Evolutionary conservation across 2,888 invertebrate species (phyloP), one percentile per base, ranked within the genome.

Genomic region (Ochropleura plecta): DNA sequence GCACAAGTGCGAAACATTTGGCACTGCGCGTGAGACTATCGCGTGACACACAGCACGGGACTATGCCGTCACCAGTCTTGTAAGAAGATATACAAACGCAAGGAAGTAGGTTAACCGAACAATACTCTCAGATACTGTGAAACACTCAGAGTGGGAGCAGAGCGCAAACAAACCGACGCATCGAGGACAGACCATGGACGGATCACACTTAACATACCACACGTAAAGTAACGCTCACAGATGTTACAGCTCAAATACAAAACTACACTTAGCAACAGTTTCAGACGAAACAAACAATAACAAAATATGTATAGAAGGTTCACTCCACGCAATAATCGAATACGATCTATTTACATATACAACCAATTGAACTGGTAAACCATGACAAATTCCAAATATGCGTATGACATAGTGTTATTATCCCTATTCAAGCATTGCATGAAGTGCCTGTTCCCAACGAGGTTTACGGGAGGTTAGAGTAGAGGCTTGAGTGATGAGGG

Each of bases 121-220:
- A 48, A 49, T 20, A 59, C 20, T 62, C n/a, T 18, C 14, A 46
- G 73, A 63, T 12, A 30, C 49, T 48, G 62, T 40, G 59, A 74
- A 79, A 60, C 48, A 57, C 53, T 73, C 20, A 30, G 57, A 67
- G 57, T 70, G 49, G 53, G 66, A 84, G 68, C 63, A 73, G 73
- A 68, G 63, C 59, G 60, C 59, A 81, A 76, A 84, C 40, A 70
- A 84, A 84, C 72, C 48, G 66, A 65, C 83, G 82, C 83, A 78
- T 76, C 78, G 81, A 88, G 88, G 86, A 90, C 85, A 90, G 89
- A 82, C 88, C 90, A 88, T 94, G 94, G 94, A 94, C 94, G 94
- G 94, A 94, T 93, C 92, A 90, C 90, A 91, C 91, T 90, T 88
- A 88, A 91, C 85, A 88, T 81, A 89, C 85, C 76, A 64, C 71